Percentiles rank a stretch among this genome's conserved stretches.
Conservation (phyloP, 2,113 vertebrate species). For the Oryzias javanicus region DNA sequence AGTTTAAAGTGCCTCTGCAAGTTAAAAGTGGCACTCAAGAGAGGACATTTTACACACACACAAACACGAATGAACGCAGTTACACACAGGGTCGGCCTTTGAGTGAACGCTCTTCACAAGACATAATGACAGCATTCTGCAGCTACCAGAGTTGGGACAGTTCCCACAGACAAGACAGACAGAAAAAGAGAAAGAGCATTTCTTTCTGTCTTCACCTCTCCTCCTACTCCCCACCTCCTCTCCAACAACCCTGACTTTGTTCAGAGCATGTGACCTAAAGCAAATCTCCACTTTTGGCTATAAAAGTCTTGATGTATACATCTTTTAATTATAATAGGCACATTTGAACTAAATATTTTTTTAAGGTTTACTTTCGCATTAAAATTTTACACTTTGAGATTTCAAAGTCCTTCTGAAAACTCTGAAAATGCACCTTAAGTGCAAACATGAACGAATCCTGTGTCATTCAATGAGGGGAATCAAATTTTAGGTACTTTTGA, state of each 20-base stretch:
- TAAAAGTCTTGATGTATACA: constrained; percentile 13
- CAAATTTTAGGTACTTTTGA: too few species aligned
- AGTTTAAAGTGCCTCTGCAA: constrained; percentile 41
- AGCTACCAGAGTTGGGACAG: constrained; percentile 59
- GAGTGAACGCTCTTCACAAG: constrained; percentile 60
- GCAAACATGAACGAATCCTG: too few species aligned
- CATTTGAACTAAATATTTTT: not conserved
- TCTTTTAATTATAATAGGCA: constrained; percentile 4
- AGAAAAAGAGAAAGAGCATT: constrained; percentile 64
- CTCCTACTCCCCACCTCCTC: constrained; percentile 60
- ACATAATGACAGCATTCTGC: constrained; percentile 79
- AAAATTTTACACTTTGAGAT: not conserved
- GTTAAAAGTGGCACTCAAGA: constrained; percentile 46
- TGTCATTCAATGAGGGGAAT: too few species aligned
- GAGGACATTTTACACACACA: constrained; percentile 14
- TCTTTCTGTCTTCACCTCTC: constrained; percentile 70
- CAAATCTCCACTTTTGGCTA: constrained; percentile 29
- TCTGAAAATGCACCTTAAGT: not conserved
- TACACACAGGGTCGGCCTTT: constrained; percentile 65
- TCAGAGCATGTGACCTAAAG: constrained; percentile 44
- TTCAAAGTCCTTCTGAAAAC: not conserved
- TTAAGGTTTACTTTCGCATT: not conserved
- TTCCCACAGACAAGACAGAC: constrained; percentile 78
- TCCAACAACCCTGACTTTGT: constrained; percentile 67
- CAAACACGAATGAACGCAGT: constrained; percentile 43